These are phyloP conservation scores for Danio rerio DNA, from an alignment of 2,113 vertebrate species.

Conservation along the genomic window DNA sequence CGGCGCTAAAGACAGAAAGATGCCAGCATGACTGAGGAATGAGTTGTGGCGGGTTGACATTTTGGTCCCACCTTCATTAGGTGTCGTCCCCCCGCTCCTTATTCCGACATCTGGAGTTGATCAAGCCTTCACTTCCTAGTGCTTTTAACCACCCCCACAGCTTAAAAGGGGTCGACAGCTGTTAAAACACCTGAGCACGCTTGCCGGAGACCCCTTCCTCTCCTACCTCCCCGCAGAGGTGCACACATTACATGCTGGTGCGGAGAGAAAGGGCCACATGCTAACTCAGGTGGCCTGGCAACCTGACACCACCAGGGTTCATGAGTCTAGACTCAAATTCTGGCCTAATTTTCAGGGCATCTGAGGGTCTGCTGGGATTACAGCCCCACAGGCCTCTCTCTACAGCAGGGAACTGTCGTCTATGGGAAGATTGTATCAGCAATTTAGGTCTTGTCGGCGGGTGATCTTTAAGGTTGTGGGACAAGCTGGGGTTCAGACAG, in stretches of 20 bases:
- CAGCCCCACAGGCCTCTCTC: constrained; percentile 35
- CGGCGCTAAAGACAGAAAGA: constrained; percentile 74
- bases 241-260: constrained; percentile 49
- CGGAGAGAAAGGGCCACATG: constrained; percentile 45
- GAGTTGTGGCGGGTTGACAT: constrained; percentile 84
- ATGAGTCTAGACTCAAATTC: constrained; percentile 54
- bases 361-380: constrained; percentile 43
- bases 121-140: constrained; percentile 86
- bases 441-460: constrained; percentile 57
- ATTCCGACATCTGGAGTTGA: constrained; percentile 86
- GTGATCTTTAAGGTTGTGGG: constrained; percentile 55
- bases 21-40: constrained; percentile 80
- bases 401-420: constrained; percentile 54
- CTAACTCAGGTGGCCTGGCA: constrained; percentile 31
- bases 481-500: constrained; percentile 52
- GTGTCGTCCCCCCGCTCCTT: constrained; percentile 74
- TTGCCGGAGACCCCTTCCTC: constrained; percentile 23
- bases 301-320: constrained; percentile 39
- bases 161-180: constrained; percentile 77
- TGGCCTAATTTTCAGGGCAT: constrained; percentile 48
- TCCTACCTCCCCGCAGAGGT: constrained; percentile 44
- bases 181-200: constrained; percentile 61
- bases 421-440: constrained; percentile 59
- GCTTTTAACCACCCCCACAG: constrained; percentile 79
- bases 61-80: constrained; percentile 84